Base-by-base conservation (phyloP, 2,113 vertebrate genomes). In the Myocastor coypus region DNA sequence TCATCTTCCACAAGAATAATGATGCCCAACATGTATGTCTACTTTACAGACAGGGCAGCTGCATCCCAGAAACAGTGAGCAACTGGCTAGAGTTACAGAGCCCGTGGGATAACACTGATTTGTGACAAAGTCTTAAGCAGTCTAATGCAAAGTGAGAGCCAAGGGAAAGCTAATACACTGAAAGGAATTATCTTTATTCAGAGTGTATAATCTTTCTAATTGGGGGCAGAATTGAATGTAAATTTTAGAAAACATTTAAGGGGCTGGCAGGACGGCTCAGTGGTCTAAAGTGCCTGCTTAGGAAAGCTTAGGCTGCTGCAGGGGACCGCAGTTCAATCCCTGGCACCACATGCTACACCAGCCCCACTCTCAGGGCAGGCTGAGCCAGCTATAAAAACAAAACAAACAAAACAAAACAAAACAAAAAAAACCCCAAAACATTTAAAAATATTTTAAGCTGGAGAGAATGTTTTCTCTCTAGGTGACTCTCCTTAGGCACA, bases 131-230 rank as follows among this genome's bases (percentile, higher is more conserved):
- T 46, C 75, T 92, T 91, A 8, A 61, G 24, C 17, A 55, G 9
- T 26, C 32, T 73, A 61, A 88, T 68, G 86, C 1, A 40, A 88
- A 71, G 26, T 42, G 42, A 83, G 68, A 66, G 40, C 19, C 42
- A n/a, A 50, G 2, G 52, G 30, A 28, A 20, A 40, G 16, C 19
- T 63, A 28, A 34, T 26, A 42, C 24, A 92, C n/a, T 75, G 61
- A 75, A 94, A 83, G 42, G 59, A 75, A 7, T 66, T 2, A 11
- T 28, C 92, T 94, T 88, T 57, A 91, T 84, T 80, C 30, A 91
- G 59, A 86, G 46, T 73, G 40, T 26, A 34, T 5, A 91, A n/a
- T 13, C 14, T 90, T 26, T 16, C 13, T 73, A 50, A 50, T 66
- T 69, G 28, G 69, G 34, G 32, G 28, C 24, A 17, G 6, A 28